Conservation (phyloP, 2,888 invertebrate genomes). For the Hydriomena furcata region DNA sequence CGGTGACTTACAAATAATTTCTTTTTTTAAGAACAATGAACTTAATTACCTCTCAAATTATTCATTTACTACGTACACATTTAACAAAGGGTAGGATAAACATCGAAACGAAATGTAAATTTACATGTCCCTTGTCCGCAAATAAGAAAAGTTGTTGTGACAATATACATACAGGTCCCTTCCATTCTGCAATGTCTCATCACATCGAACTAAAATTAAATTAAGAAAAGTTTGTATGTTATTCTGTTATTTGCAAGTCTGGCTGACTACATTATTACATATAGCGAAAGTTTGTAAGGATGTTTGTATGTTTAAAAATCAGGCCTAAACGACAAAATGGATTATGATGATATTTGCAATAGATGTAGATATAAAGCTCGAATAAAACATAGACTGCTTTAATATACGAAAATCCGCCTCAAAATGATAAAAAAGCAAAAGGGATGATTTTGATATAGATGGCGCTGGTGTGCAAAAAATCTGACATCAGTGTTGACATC, state of each 20-base stretch:
- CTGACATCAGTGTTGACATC: no score
- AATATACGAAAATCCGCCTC: no score
- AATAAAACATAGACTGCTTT: no score
- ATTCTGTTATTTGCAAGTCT: neutral
- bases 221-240: conserved; percentile 2
- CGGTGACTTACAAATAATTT: no score
- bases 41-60: conserved; percentile 67
- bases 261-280: neutral
- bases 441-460: no score
- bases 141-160: conserved; percentile 47
- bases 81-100: conserved; percentile 60
- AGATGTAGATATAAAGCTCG: no score
- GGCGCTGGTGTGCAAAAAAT: no score
- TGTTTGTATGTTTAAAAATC: no score
- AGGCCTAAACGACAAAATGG: no score
- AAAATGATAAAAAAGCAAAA: no score
- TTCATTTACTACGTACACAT: conserved; percentile 64
- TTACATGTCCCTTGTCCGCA: conserved; percentile 64
- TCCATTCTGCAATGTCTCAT: conserved; percentile 68
- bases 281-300: no score
- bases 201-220: conserved; percentile 40
- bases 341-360: no score
- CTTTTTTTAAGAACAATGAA: conserved; percentile 39
- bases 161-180: conserved; percentile 45
- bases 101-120: conserved; percentile 62